These are phyloP conservation scores for Uloborus diversus DNA, from an alignment of 1,140 invertebrate species.

Conservation along the genomic window DNA sequence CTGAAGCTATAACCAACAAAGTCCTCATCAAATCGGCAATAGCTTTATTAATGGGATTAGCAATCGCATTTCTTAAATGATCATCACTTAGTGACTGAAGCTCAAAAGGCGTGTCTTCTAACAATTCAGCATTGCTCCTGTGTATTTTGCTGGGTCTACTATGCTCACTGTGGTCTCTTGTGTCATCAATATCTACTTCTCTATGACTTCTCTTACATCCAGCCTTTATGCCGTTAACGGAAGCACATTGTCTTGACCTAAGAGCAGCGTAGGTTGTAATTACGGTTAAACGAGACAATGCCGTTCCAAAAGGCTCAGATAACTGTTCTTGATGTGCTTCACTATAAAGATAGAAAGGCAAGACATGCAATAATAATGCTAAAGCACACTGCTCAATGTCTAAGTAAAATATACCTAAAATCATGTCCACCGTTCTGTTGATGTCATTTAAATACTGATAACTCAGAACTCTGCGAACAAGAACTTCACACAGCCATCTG, in stretches of 20 bases:
- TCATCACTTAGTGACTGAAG: slow-evolving; percentile 57
- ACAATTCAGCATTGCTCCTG: slow-evolving; percentile 51
- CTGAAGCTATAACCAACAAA: slow-evolving; percentile 77
- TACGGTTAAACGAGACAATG: slow-evolving; percentile 66
- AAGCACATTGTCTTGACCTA: slow-evolving; percentile 60
- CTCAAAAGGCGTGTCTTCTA: slow-evolving; percentile 59
- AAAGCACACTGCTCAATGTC: slow-evolving; percentile 87
- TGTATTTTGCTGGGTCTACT: slow-evolving; percentile 49
- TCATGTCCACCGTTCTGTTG: slow-evolving; percentile 81
- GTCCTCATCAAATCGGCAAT: slow-evolving; percentile 74
- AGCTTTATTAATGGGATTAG: slow-evolving; percentile 65
- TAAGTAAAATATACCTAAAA: slow-evolving; percentile 86
- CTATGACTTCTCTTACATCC: slow-evolving; percentile 62
- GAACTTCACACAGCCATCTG: slow-evolving; percentile 84
- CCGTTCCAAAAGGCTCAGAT: slow-evolving; percentile 66
- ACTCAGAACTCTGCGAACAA: slow-evolving; percentile 73
- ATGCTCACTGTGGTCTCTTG: slow-evolving; percentile 36
- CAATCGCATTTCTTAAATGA: slow-evolving; percentile 57
- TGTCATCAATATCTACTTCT: slow-evolving; percentile 64
- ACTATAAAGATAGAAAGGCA: slow-evolving; percentile 64
- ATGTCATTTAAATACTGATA: slow-evolving; percentile 69
- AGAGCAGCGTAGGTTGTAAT: slow-evolving; percentile 66
- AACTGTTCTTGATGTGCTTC: slow-evolving; percentile 60
- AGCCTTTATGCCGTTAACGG: slow-evolving; percentile 29
- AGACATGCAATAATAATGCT: slow-evolving; percentile 70